phyloP scores from a whole-genome alignment of 1,140 invertebrate genomes.

The Vanessa tameamea region DNA sequence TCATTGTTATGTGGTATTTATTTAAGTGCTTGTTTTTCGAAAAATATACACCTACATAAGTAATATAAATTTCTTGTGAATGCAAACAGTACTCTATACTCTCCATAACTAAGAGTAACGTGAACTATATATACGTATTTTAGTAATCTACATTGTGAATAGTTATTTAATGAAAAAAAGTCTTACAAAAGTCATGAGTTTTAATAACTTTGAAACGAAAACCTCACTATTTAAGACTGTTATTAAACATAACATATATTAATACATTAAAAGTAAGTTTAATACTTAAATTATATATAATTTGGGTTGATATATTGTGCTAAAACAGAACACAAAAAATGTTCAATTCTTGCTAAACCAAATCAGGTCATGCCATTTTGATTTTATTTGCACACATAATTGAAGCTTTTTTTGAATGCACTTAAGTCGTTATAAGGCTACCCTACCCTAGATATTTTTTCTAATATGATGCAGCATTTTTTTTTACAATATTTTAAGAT shows the following conservation, averaged over 20 bases:
- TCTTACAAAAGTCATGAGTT: too few relatives aligned
- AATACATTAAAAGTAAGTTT: not conserved
- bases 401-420: not conserved
- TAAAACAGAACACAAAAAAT: conserved; percentile 11
- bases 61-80: not conserved
- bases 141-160: too few relatives aligned
- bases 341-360: not conserved
- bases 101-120: too few relatives aligned
- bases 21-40: conserved; percentile 24
- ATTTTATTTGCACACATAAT: not conserved
- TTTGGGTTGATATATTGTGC: conserved; percentile 25
- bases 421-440: not conserved
- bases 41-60: not conserved
- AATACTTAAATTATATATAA: conserved; percentile 15
- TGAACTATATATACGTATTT: too few relatives aligned
- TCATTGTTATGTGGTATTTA: too few relatives aligned
- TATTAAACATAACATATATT: not conserved
- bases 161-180: too few relatives aligned
- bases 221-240: not conserved
- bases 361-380: not conserved
- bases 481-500: conserved; percentile 44
- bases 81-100: too few relatives aligned
- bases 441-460: conserved; percentile 36
- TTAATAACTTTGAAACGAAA: not conserved
- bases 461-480: conserved; percentile 48